A percentile compares a stretch with the other conserved stretches of the same genome.
Conservation (phyloP, 2,888 invertebrate species). For the Drosophila multiciliata region DNA sequence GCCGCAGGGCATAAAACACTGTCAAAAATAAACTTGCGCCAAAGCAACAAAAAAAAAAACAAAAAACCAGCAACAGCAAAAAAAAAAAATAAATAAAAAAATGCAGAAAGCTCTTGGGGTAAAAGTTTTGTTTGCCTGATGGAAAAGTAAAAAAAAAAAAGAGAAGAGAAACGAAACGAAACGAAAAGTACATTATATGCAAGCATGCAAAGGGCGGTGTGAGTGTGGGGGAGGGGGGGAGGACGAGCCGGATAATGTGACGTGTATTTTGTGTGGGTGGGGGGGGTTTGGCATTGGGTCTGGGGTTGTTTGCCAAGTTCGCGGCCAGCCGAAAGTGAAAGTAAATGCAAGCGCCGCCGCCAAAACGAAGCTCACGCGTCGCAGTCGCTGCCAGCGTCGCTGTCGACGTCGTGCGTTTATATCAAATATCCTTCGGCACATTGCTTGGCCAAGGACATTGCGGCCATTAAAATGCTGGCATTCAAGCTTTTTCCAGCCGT, state of each 20-base stretch:
- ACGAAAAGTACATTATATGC: slow-evolving; percentile 78
- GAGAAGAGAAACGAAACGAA: slow-evolving; percentile 5
- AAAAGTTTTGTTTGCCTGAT: slow-evolving; percentile 62
- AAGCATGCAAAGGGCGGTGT: slow-evolving; percentile 46
- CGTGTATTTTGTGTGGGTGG: slow-evolving; percentile 5
- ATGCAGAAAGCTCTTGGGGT: slow-evolving; percentile 79
- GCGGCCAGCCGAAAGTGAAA: slow-evolving; percentile 73
- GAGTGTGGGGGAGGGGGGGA: background rate
- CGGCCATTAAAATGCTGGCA: slow-evolving; percentile 83
- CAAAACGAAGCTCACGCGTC: slow-evolving; percentile 52
- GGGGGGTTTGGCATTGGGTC: slow-evolving; percentile 24
- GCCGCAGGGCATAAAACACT: slow-evolving; percentile 74
- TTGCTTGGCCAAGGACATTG: slow-evolving; percentile 84
- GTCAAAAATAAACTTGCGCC: slow-evolving; percentile 74
- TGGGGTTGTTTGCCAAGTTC: slow-evolving; percentile 67
- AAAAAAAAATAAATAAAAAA: slow-evolving; percentile 49
- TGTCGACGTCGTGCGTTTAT: slow-evolving; percentile 37
- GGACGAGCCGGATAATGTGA: slow-evolving; percentile 1
- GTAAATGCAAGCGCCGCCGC: slow-evolving; percentile 69
- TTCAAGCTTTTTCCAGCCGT: slow-evolving; percentile 49
- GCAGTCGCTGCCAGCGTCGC: slow-evolving; percentile 24
- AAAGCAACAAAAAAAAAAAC: slow-evolving; percentile 24
- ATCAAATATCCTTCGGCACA: slow-evolving; percentile 79
- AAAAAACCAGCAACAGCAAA: background rate
- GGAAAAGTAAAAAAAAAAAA: background rate